Evolutionary conservation across 2,888 invertebrate species (phyloP), one percentile per base, ranked within the genome.

Genomic region (Drosophila anceps): DNA sequence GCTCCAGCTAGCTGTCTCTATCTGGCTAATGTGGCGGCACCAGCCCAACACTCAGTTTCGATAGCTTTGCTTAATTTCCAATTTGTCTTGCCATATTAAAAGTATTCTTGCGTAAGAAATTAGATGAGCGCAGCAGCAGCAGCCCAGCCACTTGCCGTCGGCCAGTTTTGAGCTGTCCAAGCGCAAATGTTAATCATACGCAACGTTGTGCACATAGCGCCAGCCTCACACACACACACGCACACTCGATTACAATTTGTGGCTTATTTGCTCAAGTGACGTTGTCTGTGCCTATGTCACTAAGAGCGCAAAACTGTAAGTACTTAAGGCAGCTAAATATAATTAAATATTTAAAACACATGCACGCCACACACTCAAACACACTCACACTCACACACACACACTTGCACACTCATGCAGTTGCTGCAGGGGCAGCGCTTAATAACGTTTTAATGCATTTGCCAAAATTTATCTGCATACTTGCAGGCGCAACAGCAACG

Each of bases 271-370:
- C 41, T 58, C 57, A 66, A 71, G 60, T 67, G 63, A 31, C 57
- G 53, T 62, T 72, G 69, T 68, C 68, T 71, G 67, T 73, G 73
- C 59, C 54, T 66, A 69, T 74, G 78, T 82, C 86, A 85, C 78
- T 75, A 74, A 83, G 83, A 84, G 85, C 87, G 88, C 85, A 88
- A 84, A 86, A 82, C 81, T 88, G 89, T 86, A 86, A 86, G 82
- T 86, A 88, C 89, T 86, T 86, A 86, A 79, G 86, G 82, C 89
- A 86, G 87, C 89, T 84, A 87, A 87, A 89, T 87, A 87, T 87
- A 87, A 87, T 87, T 87, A 87, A 87, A 89, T 87, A 87, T 87
- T 87, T 86, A 85, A 81, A 72, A 59, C 73, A 83, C 68, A 85
- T 69, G 80, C 64, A 64, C 50, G 53, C 41, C 71, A 70, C 64